These are phyloP conservation scores for Tolypeutes matacus DNA, from an alignment of 2,797 vertebrate species.

Conservation along the genomic window DNA sequence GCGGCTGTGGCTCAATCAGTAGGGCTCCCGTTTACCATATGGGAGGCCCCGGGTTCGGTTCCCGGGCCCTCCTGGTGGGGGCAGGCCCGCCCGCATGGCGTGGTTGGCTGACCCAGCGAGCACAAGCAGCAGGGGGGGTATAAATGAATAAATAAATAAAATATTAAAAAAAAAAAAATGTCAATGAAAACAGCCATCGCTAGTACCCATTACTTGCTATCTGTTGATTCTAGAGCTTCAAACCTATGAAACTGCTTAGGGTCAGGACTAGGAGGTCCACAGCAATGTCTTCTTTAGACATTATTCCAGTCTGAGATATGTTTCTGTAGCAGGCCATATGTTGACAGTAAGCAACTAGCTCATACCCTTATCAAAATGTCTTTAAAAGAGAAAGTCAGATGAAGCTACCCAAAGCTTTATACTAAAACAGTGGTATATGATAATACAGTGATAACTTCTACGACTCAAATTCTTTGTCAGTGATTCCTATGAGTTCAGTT, in stretches of 20 bases:
- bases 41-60: too few species aligned
- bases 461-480: conserved; percentile 41
- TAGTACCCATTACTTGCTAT: background rate
- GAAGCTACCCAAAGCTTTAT: conserved; percentile 7
- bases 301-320: background rate
- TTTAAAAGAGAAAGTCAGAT: background rate
- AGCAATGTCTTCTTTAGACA: background rate
- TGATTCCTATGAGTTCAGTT: background rate
- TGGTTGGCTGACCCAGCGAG: too few species aligned
- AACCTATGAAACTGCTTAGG: background rate
- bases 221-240: background rate
- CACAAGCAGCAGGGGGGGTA: too few species aligned
- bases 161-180: too few species aligned
- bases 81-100: too few species aligned
- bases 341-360: conserved; percentile 12
- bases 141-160: too few species aligned
- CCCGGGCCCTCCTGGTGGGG: too few species aligned
- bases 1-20: too few species aligned
- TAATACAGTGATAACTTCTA: background rate
- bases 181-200: background rate
- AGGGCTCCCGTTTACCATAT: too few species aligned
- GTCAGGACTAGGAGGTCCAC: background rate
- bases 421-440: background rate
- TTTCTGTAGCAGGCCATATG: background rate
- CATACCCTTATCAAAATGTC: conserved; percentile 40